Evolutionary conservation across 2,797 vertebrate genomes (phyloP), one percentile per base, ranked within the genome.

Genomic region (Nasua narica): DNA sequence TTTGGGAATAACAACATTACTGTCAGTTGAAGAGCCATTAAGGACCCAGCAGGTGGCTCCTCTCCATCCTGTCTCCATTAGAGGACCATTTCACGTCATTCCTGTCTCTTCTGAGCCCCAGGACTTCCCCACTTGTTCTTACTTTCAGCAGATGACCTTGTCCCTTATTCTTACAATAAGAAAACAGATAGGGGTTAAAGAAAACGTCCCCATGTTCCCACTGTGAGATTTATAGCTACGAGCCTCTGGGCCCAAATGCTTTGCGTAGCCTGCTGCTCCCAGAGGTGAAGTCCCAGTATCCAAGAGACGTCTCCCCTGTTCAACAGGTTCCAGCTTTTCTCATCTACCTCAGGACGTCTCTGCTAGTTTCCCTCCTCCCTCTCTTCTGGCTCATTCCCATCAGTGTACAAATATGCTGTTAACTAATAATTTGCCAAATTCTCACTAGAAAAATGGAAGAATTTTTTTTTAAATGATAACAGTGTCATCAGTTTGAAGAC

Each of bases 261-360:
- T 2, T 70, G 52, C 0, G 2, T 15, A 10, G 19, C 12, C 16
- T 10, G 29, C 19, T 70, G 46, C 16, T 54, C 13, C 8, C 10
- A 50, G 10, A 56, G 37, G 50, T 43, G 43, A 43, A 43, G 43
- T 43, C 43, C 43, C 43, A 43, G 43, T 43, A 43, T 43, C 4
- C 11, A 40, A 40, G 40, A 54, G 7, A 3, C 0, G 0, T 35
- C 21, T 12, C 16, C 1, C 10, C 15, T 3, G 0, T 25, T 60
- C 27, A 25, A 16, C 0, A 3, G 18, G 7, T 70, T 4, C 14
- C 25, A 32, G 43, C 25, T 52, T 56, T 69, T 65, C 60, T 43
- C 19, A 46, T 32, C n/a, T 32, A 12, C 35, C 62, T 52, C 11
- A 40, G 43, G 21, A 62, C 1, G 1, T 5, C 7, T 83, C 48